These are phyloP conservation scores for Serrognathus titanus DNA, from an alignment of 2,888 invertebrate species.

Conservation along the genomic window DNA sequence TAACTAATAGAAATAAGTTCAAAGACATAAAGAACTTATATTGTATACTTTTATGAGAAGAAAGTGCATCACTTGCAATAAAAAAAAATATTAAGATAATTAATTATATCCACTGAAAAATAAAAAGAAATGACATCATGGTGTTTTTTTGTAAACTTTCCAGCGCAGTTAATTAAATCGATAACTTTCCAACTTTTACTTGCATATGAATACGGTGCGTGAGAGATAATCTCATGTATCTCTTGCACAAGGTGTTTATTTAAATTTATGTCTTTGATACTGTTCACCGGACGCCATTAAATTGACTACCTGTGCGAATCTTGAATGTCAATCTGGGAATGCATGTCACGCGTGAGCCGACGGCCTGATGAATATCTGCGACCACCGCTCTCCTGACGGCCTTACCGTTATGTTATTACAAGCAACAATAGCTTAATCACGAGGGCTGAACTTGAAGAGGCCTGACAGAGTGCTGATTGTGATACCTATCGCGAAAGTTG, in stretches of 20 bases:
- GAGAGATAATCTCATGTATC: no score
- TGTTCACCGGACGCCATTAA: slow-evolving; percentile 18
- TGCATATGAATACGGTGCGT: no score
- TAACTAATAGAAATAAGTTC: no score
- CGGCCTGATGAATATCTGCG: slow-evolving; percentile 27
- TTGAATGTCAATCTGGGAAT: slow-evolving; percentile 29
- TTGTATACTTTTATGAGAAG: no score
- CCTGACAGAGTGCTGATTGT: slow-evolving; percentile 4
- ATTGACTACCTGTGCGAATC: slow-evolving; percentile 28
- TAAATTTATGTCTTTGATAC: slow-evolving; percentile 7
- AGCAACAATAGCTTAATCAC: slow-evolving; percentile 31
- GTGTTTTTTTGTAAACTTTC: no score
- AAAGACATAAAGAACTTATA: no score
- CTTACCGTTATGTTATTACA: slow-evolving; percentile 31
- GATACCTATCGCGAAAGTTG: slow-evolving; percentile 2
- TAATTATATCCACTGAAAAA: no score
- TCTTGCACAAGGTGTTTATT: slow-evolving; percentile 1
- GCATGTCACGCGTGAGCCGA: slow-evolving; percentile 26
- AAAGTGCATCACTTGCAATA: no score
- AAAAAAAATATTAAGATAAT: no score
- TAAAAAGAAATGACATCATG: no score
- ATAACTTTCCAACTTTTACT: no score
- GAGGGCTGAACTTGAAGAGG: slow-evolving; percentile 1
- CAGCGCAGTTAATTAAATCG: no score
- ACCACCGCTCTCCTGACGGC: slow-evolving; percentile 21